Evolutionary conservation across 64 coral and sea anemone species (phyloP).

Genomic region (Actinia tenebrosa): DNA sequence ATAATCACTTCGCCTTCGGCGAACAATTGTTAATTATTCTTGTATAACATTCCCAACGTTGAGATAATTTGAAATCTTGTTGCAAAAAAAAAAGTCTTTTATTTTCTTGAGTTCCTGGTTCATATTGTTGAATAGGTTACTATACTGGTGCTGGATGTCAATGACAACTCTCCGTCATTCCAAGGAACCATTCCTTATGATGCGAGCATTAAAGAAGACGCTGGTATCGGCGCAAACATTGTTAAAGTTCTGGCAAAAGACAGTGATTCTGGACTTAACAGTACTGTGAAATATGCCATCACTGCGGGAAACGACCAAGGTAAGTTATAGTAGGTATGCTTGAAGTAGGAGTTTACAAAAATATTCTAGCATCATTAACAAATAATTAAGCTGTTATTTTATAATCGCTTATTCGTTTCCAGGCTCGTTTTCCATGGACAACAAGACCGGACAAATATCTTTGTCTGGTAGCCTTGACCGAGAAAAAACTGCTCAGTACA

Average conservation of each 20-base stretch:
- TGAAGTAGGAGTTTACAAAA: too few relatives aligned
- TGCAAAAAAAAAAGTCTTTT: too few relatives aligned
- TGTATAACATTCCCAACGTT: too few relatives aligned
- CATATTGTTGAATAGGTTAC: constrained; percentile 11
- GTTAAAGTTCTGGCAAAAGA: neutral
- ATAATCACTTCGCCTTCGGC: too few relatives aligned
- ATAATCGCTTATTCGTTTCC: too few relatives aligned
- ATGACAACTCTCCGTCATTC: constrained; percentile 72
- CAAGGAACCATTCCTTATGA: neutral
- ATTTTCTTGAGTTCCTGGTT: too few relatives aligned
- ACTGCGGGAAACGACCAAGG: neutral
- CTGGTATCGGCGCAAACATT: constrained; percentile 11
- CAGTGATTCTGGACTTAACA: neutral
- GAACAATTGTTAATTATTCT: too few relatives aligned
- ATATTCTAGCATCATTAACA: too few relatives aligned
- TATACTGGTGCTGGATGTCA: constrained; percentile 58
- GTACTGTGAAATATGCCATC: constrained; percentile 7
- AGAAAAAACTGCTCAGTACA: constrained; percentile 42
- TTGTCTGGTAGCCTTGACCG: constrained; percentile 44
- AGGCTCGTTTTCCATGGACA: constrained; percentile 51
- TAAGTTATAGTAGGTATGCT: neutral
- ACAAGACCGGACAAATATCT: constrained; percentile 47
- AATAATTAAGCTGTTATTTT: too few relatives aligned
- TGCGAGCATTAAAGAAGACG: constrained; percentile 22
- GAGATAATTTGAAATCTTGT: too few relatives aligned